These are phyloP conservation scores for Pterophyllum scalare DNA, from an alignment of 2,113 vertebrate species.

Conservation along the genomic window DNA sequence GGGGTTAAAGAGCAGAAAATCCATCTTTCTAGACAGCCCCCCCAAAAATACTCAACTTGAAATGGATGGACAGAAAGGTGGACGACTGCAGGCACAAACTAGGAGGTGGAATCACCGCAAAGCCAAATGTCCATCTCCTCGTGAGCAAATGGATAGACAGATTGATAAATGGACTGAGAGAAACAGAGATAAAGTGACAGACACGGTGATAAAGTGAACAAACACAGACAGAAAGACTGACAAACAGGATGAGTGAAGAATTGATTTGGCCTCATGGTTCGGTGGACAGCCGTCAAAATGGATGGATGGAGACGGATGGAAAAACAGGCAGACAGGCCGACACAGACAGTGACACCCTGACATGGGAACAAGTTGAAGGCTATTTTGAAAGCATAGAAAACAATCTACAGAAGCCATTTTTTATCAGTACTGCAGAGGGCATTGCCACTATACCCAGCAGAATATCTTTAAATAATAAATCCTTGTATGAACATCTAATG, in stretches of 20 bases:
- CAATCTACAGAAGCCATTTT: neutral
- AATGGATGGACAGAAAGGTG: neutral
- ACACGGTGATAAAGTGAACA: slow-evolving; percentile 65
- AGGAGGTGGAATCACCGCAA: slow-evolving; percentile 8
- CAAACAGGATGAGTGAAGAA: slow-evolving; percentile 53
- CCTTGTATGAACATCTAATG: neutral
- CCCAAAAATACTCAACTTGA: neutral
- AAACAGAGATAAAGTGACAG: slow-evolving; percentile 61
- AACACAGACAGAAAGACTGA: slow-evolving; percentile 65
- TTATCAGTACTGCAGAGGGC: neutral
- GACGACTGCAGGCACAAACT: slow-evolving; percentile 16
- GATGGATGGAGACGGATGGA: slow-evolving; percentile 60
- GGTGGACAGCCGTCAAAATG: slow-evolving; percentile 55
- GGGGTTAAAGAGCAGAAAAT: slow-evolving; percentile 85
- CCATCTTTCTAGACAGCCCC: slow-evolving; percentile 82
- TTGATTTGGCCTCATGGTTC: slow-evolving; percentile 60
- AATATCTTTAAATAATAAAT: neutral
- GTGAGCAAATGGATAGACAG: slow-evolving; percentile 25
- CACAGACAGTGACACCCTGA: slow-evolving; percentile 39
- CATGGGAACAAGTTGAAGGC: slow-evolving; percentile 19
- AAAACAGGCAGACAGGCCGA: slow-evolving; percentile 44
- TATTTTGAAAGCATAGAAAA: neutral
- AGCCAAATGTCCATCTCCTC: slow-evolving; percentile 18
- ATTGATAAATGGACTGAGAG: slow-evolving; percentile 40
- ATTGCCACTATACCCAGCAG: neutral